Percentiles rank a stretch among this genome's conserved stretches.
Conservation (phyloP, 2,113 vertebrate genomes). For the Eudyptes chrysolophus region DNA sequence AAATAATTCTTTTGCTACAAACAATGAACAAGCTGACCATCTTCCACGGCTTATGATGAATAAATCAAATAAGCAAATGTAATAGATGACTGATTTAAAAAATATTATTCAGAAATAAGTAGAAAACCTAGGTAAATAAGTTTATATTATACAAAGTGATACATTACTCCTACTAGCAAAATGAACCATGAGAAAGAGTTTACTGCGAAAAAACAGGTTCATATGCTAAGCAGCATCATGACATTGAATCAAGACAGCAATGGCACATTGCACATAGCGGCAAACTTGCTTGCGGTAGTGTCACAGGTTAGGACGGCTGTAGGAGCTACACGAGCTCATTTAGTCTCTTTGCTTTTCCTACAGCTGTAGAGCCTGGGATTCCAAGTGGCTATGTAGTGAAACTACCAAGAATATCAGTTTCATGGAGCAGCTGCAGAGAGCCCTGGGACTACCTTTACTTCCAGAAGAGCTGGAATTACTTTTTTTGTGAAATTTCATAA, state of each 20-base stretch:
- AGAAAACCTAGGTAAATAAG: not conserved
- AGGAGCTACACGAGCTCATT: not conserved
- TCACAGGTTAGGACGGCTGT: not conserved
- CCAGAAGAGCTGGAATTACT: not conserved
- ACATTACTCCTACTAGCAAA: not conserved
- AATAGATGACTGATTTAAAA: not conserved
- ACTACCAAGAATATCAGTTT: not conserved
- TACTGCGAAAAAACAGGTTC: not conserved
- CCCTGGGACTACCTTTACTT: not conserved
- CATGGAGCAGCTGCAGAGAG: not conserved
- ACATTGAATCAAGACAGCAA: not conserved
- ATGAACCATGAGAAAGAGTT: not conserved
- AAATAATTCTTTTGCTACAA: not conserved
- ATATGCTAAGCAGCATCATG: not conserved
- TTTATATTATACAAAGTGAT: not conserved
- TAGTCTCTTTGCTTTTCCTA: not conserved
- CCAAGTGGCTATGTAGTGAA: not conserved
- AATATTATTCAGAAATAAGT: not conserved
- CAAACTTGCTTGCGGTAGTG: not conserved
- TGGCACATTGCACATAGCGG: accelerated
- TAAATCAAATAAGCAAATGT: not conserved
- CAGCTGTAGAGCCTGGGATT: not conserved
- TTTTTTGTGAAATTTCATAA: not conserved
- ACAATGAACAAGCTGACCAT: not conserved
- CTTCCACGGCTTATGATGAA: not conserved